Evolutionary conservation across 1,140 invertebrate species (phyloP).

Genomic region (Capitella teleta): DNA sequence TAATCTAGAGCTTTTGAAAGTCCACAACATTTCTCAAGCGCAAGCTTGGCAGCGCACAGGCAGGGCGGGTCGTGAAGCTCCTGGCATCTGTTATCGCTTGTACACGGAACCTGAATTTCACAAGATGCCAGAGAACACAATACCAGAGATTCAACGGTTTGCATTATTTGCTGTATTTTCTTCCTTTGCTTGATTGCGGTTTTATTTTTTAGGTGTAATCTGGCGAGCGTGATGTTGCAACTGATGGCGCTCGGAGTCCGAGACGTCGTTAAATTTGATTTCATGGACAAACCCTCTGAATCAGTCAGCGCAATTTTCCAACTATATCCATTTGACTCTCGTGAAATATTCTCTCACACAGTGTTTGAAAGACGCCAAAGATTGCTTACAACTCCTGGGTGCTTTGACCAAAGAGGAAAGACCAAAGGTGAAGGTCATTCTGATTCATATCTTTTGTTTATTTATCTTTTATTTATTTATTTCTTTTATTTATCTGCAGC

Average conservation of each 20-base stretch:
- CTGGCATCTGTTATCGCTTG: slow-evolving; percentile 72
- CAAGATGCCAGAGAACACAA: slow-evolving; percentile 54
- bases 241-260: slow-evolving; percentile 73
- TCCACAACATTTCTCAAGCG: slow-evolving; percentile 75
- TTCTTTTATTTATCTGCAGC: slow-evolving; percentile 25
- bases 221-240: slow-evolving; percentile 66
- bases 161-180: background rate
- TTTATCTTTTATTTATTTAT: background rate
- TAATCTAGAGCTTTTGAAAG: slow-evolving; percentile 71
- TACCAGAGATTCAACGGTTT: slow-evolving; percentile 70
- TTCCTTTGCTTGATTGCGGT: background rate
- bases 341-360: too few relatives aligned
- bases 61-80: slow-evolving; percentile 72
- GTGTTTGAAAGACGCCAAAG: too few relatives aligned
- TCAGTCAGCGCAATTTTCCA: slow-evolving; percentile 8
- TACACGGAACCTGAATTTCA: slow-evolving; percentile 64
- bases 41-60: slow-evolving; percentile 86
- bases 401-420: background rate
- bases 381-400: background rate
- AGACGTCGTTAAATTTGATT: slow-evolving; percentile 69
- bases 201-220: slow-evolving; percentile 47
- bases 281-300: slow-evolving; percentile 71
- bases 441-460: background rate
- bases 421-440: background rate
- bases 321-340: too few relatives aligned